Evolutionary conservation across 2,113 vertebrate genomes (phyloP).

Genomic region (Tapirus terrestris): DNA sequence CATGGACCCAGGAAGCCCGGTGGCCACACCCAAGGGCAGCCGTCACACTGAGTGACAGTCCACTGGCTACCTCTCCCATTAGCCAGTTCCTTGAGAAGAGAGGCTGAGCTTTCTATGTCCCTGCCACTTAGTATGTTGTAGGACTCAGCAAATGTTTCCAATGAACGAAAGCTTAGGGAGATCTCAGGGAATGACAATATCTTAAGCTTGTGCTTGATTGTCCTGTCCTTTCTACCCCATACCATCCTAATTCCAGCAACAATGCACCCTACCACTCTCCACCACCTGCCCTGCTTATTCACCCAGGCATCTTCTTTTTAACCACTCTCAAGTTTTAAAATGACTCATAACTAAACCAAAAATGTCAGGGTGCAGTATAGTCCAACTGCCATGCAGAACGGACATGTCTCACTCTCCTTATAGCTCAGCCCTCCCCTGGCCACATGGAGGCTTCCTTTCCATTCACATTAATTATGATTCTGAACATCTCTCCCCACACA

Average conservation of each 20-base stretch:
- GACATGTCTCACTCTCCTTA: background rate
- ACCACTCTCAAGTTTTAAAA: background rate
- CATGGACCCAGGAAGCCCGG: background rate
- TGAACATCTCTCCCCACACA: background rate
- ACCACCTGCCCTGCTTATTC: background rate
- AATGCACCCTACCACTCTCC: fast-evolving
- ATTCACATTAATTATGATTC: background rate
- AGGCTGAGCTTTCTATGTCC: background rate
- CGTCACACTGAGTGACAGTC: too few relatives aligned
- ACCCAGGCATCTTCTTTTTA: background rate
- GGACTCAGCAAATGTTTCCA: background rate
- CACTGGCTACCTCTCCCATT: background rate
- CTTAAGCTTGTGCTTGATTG: background rate
- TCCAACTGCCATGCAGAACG: too few relatives aligned
- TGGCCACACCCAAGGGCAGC: background rate
- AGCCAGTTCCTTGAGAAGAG: background rate
- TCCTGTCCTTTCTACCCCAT: too few relatives aligned
- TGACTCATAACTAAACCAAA: background rate
- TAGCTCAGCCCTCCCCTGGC: background rate
- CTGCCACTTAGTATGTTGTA: background rate
- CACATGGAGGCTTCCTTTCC: background rate
- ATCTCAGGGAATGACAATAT: background rate
- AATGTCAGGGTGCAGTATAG: background rate
- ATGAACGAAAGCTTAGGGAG: background rate
- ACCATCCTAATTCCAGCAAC: background rate